Conservation (phyloP, 2,888 invertebrate species). For the Trisateles emortualis region DNA sequence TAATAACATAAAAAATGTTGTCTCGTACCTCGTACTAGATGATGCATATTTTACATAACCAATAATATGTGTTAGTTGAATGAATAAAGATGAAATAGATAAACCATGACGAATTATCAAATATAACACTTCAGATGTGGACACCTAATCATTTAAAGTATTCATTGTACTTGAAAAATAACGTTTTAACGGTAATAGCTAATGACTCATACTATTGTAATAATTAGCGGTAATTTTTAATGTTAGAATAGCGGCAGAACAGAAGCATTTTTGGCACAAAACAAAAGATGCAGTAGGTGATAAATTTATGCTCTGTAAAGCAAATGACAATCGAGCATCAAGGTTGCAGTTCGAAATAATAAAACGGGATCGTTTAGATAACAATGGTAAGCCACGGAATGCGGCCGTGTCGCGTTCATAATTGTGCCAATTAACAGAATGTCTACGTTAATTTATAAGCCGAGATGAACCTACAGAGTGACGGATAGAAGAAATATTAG, state of each 20-base stretch:
- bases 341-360: slow-evolving; percentile 52
- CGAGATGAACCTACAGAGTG: slow-evolving; percentile 50
- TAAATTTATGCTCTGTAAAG: slow-evolving; percentile 57
- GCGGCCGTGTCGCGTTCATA: slow-evolving; percentile 69
- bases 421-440: slow-evolving; percentile 77
- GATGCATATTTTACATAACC: slow-evolving; percentile 6
- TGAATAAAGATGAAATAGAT: neutral
- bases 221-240: slow-evolving; percentile 14
- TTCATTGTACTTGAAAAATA: slow-evolving; percentile 23
- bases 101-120: neutral
- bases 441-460: slow-evolving; percentile 70
- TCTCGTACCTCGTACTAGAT: neutral
- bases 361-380: slow-evolving; percentile 53
- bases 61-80: neutral
- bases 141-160: slow-evolving; percentile 2
- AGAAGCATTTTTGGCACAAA: slow-evolving; percentile 28
- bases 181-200: slow-evolving; percentile 23
- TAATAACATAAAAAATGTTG: neutral
- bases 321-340: slow-evolving; percentile 43
- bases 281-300: slow-evolving; percentile 43
- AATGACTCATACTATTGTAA: slow-evolving; percentile 24
- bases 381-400: slow-evolving; percentile 59
- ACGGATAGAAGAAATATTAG: slow-evolving; percentile 37
- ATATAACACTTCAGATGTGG: slow-evolving; percentile 1
- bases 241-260: slow-evolving; percentile 14